Conservation (phyloP, 2,797 vertebrate genomes). For the Halcyon chelicuti region DNA sequence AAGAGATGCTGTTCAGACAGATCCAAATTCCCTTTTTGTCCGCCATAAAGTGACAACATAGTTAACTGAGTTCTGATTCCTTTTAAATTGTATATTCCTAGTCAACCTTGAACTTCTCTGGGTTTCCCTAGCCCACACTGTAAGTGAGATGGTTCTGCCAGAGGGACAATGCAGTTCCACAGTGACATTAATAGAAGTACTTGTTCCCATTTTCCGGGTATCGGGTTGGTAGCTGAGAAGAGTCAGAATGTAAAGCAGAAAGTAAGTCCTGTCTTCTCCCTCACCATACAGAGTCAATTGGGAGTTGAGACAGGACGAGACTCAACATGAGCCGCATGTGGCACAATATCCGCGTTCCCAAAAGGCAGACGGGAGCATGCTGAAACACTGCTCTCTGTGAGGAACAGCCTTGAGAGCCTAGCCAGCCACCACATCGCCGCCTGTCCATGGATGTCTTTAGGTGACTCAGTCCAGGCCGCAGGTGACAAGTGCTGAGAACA, state of each 20-base stretch:
- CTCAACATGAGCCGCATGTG: accelerated
- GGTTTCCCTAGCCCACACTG: neutral
- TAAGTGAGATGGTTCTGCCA: neutral
- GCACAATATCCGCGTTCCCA: accelerated
- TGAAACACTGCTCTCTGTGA: neutral
- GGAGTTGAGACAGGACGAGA: neutral
- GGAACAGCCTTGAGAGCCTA: neutral
- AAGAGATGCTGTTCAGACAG: neutral
- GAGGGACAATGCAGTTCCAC: neutral
- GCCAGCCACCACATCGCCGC: neutral
- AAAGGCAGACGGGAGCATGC: neutral
- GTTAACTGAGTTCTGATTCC: neutral
- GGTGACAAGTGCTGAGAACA: accelerated
- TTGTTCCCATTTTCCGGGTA: neutral
- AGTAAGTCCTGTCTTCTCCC: neutral
- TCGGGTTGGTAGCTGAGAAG: neutral
- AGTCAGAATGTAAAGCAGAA: neutral
- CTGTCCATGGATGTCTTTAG: neutral
- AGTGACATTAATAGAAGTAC: neutral
- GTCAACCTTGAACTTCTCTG: neutral
- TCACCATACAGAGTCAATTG: accelerated
- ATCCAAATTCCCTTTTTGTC: neutral
- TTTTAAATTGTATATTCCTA: neutral
- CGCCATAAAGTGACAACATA: neutral
- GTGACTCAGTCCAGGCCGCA: neutral